Base-by-base conservation (phyloP, 2,797 vertebrate genomes). In the Myiothlypis chrysogaster region DNA sequence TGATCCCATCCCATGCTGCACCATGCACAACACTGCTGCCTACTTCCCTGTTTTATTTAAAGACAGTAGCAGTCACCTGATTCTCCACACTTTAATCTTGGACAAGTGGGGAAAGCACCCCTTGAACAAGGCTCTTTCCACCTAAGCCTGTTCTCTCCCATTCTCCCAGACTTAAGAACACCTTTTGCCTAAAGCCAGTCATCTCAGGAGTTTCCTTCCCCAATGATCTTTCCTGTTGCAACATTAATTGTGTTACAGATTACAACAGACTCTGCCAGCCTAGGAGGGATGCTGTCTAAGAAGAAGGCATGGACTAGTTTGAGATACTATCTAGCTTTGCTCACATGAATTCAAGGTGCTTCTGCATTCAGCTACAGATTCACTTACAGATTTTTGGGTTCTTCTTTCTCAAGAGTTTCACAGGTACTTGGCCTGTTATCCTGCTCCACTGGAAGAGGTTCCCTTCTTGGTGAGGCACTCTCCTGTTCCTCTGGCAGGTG, bases 311-410 rank as follows among this genome's bases (percentile, higher is more conserved):
- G 35, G 35, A n/a, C 7, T 55, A 19, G 2, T 9, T 7, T 28
- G 20, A 85, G 35, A 59, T 19, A 53, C 0, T 17, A 47, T 11
- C 19, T n/a, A 34, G 9, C 14, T 81, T 44, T 9, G 5, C 13
- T 66, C 59, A 55, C 14, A 13, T 0, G 1, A 61, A 28, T 79
- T 91, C 30, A 56, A 93, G 32, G 21, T 47, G 13, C 23, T 81
- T 50, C 69, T 59, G 61, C 49, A 59, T 81, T 76, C 28, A 81
- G 15, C 39, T 68, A 34, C 4, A 28, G 25, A 59, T 37, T 37
- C 53, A 97, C 97, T 97, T 95, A 98, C 97, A 5, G 77, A 61
- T 23, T 95, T 18, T 15, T 30, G 20, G 28, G 21, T 30, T 92
- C 87, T 4, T 14, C 53, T 65, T 66, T 47, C 76, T 89, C 87